Percentiles rank a stretch among this genome's conserved stretches.
phyloP scores from a whole-genome alignment of 2,797 vertebrate species.

The Sebastes taczanowskii region DNA sequence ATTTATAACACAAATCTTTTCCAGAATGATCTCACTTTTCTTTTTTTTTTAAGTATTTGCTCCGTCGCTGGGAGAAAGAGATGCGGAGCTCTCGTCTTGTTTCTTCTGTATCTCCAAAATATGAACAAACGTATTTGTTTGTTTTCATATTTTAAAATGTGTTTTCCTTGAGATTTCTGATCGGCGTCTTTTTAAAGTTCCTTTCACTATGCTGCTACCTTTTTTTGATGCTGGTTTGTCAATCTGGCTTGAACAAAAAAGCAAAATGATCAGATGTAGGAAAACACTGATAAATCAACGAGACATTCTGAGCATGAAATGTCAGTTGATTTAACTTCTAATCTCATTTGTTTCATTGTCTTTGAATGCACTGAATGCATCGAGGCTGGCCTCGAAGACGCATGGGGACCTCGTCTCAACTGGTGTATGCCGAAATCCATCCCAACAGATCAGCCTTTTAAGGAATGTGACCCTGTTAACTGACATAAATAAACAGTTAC shows the following conservation, averaged over 20 bases:
- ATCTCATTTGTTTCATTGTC: slow-evolving; percentile 39
- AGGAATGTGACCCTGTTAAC: slow-evolving; percentile 32
- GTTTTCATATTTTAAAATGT: slow-evolving; percentile 79
- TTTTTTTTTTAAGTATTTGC: slow-evolving; percentile 31
- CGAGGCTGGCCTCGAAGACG: slow-evolving; percentile 31
- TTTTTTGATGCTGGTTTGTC: background rate
- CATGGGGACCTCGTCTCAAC: slow-evolving; percentile 55
- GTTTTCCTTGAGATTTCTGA: slow-evolving; percentile 71
- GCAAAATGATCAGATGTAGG: slow-evolving; percentile 31
- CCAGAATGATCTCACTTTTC: slow-evolving; percentile 43
- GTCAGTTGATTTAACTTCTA: slow-evolving; percentile 59
- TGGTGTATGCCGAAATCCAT: background rate
- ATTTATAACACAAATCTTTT: slow-evolving; percentile 19
- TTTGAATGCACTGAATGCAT: slow-evolving; percentile 65
- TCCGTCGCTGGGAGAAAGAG: slow-evolving; percentile 28
- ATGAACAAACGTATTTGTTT: slow-evolving; percentile 66
- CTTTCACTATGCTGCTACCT: background rate
- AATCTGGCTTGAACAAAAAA: background rate
- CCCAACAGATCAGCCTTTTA: background rate
- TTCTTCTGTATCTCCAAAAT: slow-evolving; percentile 66
- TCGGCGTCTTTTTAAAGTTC: background rate
- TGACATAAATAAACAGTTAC: slow-evolving; percentile 45
- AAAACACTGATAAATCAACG: slow-evolving; percentile 72
- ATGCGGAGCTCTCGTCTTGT: slow-evolving; percentile 22
- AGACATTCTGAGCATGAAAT: slow-evolving; percentile 71